Conservation (phyloP, 2,797 vertebrate genomes). For the Discoglossus pictus region DNA sequence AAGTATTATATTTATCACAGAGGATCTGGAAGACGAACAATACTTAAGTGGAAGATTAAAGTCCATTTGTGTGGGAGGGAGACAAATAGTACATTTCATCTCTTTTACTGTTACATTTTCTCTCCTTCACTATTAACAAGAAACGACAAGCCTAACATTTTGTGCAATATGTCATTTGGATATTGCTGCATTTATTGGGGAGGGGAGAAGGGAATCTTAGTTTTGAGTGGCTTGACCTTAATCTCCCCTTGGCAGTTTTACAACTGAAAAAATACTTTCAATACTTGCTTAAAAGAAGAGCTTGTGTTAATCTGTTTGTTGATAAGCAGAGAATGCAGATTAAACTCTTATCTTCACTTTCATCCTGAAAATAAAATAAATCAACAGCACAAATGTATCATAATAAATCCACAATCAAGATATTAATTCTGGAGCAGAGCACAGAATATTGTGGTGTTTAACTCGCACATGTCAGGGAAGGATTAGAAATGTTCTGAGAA, state of each 20-base stretch:
- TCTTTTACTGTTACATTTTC: constrained; percentile 25
- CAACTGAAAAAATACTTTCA: constrained; percentile 21
- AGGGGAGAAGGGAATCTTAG: not conserved
- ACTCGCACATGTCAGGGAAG: not conserved
- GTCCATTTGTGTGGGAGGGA: constrained; percentile 38
- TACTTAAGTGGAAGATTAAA: constrained; percentile 34
- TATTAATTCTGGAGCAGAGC: constrained; percentile 8
- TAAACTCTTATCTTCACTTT: constrained; percentile 38
- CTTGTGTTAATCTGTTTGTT: constrained; percentile 37
- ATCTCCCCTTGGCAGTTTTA: constrained; percentile 40
- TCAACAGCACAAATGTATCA: constrained; percentile 20
- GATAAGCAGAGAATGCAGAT: constrained; percentile 34
- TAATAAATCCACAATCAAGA: constrained; percentile 23
- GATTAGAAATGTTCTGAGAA: not conserved
- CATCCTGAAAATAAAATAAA: constrained; percentile 33
- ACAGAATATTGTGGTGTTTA: constrained; percentile 3
- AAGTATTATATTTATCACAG: constrained; percentile 21
- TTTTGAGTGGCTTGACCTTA: constrained; percentile 44
- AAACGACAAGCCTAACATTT: constrained; percentile 33
- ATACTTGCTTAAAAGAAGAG: constrained; percentile 26
- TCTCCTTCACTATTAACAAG: constrained; percentile 17
- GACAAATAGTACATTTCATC: constrained; percentile 29
- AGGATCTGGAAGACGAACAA: constrained; percentile 12
- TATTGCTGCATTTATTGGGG: constrained; percentile 33
- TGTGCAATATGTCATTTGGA: constrained; percentile 38